phyloP scores from a whole-genome alignment of 2,113 vertebrate species.

The Mormoops blainvillei region DNA sequence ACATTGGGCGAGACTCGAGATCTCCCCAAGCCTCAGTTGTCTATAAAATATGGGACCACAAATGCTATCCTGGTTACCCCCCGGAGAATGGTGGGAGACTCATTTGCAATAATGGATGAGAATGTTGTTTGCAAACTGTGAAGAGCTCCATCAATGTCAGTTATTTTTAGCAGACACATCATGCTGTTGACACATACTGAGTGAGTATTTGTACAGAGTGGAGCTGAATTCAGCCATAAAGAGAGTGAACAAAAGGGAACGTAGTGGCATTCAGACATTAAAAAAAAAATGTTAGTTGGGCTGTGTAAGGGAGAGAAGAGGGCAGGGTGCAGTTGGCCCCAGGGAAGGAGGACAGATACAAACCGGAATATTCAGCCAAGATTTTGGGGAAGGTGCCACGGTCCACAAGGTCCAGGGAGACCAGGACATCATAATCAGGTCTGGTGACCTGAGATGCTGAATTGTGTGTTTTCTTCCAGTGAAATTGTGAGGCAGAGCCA shows the following conservation, averaged over 20 bases:
- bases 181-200: slow-evolving; percentile 20
- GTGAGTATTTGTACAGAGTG: not conserved
- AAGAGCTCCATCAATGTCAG: slow-evolving; percentile 36
- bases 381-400: not conserved
- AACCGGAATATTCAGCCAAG: not conserved
- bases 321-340: not conserved
- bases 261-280: slow-evolving; percentile 14
- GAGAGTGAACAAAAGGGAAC: slow-evolving; percentile 28
- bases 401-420: not conserved
- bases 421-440: not conserved
- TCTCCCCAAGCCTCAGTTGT: not conserved
- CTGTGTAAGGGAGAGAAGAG: not conserved
- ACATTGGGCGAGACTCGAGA: not conserved
- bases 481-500: slow-evolving; percentile 29
- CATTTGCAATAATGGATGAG: slow-evolving; percentile 25
- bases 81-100: not conserved
- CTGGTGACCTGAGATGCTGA: slow-evolving; percentile 38
- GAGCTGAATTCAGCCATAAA: slow-evolving; percentile 37
- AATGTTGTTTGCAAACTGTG: slow-evolving; percentile 8
- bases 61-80: not conserved
- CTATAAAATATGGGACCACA: not conserved
- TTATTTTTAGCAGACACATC: slow-evolving; percentile 60
- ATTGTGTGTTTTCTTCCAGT: slow-evolving; percentile 49
- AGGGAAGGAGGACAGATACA: not conserved
- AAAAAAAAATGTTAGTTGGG: not conserved